Evolutionary conservation across 1,140 invertebrate species (phyloP).

Genomic region (Fopius arisanus): DNA sequence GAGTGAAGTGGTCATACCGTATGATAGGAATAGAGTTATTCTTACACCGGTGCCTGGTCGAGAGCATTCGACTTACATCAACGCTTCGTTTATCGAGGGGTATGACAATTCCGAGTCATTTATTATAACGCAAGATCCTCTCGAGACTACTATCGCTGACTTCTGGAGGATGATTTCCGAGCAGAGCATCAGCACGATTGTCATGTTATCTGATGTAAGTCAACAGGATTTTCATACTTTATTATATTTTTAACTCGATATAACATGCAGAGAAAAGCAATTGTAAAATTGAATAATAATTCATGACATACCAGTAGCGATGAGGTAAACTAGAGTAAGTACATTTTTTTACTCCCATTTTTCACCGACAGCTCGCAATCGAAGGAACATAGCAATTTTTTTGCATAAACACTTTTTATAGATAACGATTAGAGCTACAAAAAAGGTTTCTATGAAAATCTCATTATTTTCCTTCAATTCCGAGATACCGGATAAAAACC

Average conservation of each 20-base stretch:
- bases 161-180: constrained; percentile 98
- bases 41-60: constrained; percentile 80
- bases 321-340: too few species aligned
- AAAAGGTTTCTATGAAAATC: too few species aligned
- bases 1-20: constrained; percentile 87
- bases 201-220: constrained; percentile 92
- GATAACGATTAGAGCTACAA: too few species aligned
- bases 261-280: too few species aligned
- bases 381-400: too few species aligned
- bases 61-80: constrained; percentile 95
- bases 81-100: constrained; percentile 96
- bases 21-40: constrained; percentile 89
- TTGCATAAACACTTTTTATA: too few species aligned
- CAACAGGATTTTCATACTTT: neutral
- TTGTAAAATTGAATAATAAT: too few species aligned
- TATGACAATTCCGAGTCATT: constrained; percentile 94
- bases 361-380: too few species aligned
- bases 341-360: neutral
- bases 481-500: too few species aligned
- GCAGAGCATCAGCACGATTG: constrained; percentile 88
- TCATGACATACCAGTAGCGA: too few species aligned
- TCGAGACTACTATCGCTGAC: constrained; percentile 87
- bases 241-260: neutral
- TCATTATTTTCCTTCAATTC: too few species aligned
- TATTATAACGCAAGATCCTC: constrained; percentile 94